phyloP scores from a whole-genome alignment of 2,888 invertebrate species.

The Eilema caniola region DNA sequence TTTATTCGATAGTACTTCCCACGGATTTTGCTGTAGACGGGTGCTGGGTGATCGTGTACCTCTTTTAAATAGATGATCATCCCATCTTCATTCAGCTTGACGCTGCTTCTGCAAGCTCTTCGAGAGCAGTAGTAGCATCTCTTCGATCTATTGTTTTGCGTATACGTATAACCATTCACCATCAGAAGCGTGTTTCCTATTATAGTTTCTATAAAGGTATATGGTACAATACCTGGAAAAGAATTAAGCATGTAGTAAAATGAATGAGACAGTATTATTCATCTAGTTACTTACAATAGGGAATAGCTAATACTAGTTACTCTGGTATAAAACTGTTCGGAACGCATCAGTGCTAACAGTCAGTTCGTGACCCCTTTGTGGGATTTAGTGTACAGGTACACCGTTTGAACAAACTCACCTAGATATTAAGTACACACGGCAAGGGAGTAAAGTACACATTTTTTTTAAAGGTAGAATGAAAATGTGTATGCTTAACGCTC shows the following conservation, averaged over 20 bases:
- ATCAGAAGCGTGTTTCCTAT: slow-evolving; percentile 27
- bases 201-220: slow-evolving; percentile 23
- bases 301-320: not conserved
- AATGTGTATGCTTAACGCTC: too few relatives aligned
- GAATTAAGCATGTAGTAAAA: not conserved
- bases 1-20: slow-evolving; percentile 17
- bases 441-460: too few relatives aligned
- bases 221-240: slow-evolving; percentile 13
- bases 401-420: too few relatives aligned
- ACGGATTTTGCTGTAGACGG: slow-evolving; percentile 14
- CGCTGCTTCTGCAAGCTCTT: slow-evolving; percentile 35
- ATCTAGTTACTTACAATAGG: not conserved
- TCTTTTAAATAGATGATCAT: slow-evolving; percentile 26
- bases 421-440: too few relatives aligned
- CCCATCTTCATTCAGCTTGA: slow-evolving; percentile 34
- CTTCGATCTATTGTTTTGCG: slow-evolving; percentile 30
- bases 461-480: too few relatives aligned
- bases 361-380: not conserved
- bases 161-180: slow-evolving; percentile 34
- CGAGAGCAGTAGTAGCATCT: slow-evolving; percentile 48
- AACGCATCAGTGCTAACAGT: not conserved
- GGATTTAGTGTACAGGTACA: too few relatives aligned
- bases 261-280: not conserved
- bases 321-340: not conserved
- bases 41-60: slow-evolving; percentile 35